phyloP scores from a whole-genome alignment of 2,797 vertebrate species.

The Coranthus polyacanthus region DNA sequence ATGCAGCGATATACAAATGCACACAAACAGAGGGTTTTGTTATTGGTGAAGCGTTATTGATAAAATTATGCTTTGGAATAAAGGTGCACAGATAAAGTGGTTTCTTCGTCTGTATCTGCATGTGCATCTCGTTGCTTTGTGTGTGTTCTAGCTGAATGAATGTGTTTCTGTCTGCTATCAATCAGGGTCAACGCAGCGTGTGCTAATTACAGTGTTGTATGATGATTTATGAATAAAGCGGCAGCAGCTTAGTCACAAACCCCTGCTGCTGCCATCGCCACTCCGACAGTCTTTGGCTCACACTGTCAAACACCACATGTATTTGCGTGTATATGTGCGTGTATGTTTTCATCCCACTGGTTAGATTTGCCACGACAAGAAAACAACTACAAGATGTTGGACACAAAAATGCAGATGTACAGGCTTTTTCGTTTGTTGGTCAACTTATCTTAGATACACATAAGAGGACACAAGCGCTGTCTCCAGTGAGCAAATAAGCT shows the following conservation, averaged over 20 bases:
- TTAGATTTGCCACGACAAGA: conserved; percentile 7
- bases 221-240: conserved; percentile 70
- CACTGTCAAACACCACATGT: conserved; percentile 8
- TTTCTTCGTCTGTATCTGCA: conserved; percentile 16
- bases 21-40: not conserved
- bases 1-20: not conserved
- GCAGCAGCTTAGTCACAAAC: conserved; percentile 52
- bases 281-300: conserved; percentile 13
- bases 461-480: not conserved
- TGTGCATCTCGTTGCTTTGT: conserved; percentile 21
- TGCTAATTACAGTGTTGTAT: conserved; percentile 70
- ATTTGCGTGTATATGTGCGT: conserved; percentile 15
- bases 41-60: conserved; percentile 44
- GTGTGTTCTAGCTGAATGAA: conserved; percentile 28
- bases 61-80: conserved; percentile 18
- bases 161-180: conserved; percentile 58
- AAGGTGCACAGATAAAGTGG: conserved; percentile 16
- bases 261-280: conserved; percentile 20
- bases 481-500: not conserved
- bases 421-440: too few species aligned
- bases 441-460: too few species aligned
- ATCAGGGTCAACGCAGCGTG: conserved; percentile 61
- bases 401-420: too few species aligned
- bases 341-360: conserved; percentile 16
- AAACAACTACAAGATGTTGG: conserved; percentile 12